Evolutionary conservation across 2,113 vertebrate genomes (phyloP).

Genomic region (Thryonomys swinderianus): DNA sequence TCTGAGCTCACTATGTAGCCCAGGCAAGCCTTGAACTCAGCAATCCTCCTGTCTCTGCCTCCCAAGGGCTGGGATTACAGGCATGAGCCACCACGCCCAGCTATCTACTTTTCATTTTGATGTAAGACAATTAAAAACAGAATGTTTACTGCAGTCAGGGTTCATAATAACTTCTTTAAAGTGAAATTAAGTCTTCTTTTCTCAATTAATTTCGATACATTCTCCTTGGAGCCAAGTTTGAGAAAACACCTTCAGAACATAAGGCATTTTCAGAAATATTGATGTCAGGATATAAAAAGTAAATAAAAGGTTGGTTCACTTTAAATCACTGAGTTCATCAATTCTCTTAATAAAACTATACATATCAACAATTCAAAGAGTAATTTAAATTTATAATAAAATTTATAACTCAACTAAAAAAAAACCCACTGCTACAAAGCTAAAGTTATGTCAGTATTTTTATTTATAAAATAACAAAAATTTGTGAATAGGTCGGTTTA

Average conservation of each 20-base stretch:
- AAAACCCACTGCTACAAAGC: slow-evolving; percentile 64
- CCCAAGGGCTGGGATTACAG: too few relatives aligned
- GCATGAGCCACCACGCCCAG: too few relatives aligned
- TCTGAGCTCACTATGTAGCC: too few relatives aligned
- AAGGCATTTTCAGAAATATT: not conserved
- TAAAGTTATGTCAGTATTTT: slow-evolving; percentile 76
- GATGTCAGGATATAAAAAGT: not conserved
- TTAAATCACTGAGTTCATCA: slow-evolving; percentile 22
- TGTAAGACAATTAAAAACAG: slow-evolving; percentile 35
- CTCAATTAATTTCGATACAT: too few relatives aligned
- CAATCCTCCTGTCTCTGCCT: too few relatives aligned
- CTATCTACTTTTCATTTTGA: slow-evolving; percentile 28
- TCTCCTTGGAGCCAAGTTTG: too few relatives aligned
- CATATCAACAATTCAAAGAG: slow-evolving; percentile 29
- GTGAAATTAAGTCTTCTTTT: too few relatives aligned
- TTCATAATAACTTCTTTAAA: too few relatives aligned
- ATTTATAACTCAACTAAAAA: slow-evolving; percentile 39
- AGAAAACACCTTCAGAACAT: not conserved
- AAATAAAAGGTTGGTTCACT: slow-evolving; percentile 41
- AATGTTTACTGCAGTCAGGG: too few relatives aligned
- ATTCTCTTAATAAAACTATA: slow-evolving; percentile 44
- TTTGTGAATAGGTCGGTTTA: slow-evolving; percentile 84
- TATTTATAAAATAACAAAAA: slow-evolving; percentile 83
- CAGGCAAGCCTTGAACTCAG: too few relatives aligned
- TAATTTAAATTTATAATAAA: slow-evolving; percentile 49